Evolutionary conservation across 2,888 invertebrate genomes (phyloP), one percentile per base, ranked within the genome.

Genomic region (Lingula anatina): DNA sequence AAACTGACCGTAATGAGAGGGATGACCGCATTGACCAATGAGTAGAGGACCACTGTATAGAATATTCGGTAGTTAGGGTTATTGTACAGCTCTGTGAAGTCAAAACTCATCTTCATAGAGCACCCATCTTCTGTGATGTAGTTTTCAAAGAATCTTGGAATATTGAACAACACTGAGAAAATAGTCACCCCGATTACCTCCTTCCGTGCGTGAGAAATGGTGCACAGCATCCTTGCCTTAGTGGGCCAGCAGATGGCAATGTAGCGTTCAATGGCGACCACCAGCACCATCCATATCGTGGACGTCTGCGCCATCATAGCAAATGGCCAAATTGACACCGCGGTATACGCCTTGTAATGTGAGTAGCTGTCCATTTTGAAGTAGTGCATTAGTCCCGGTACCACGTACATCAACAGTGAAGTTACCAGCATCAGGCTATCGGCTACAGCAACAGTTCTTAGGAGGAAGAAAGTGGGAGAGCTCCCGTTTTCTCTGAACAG

Each of bases 231-330:
- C 20, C 62, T 55, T 1, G 69, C 64, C 42, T 55, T 61, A 50
- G 71, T 68, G 18, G 73, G 73, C 44, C 68, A 65, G 50, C 73
- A 73, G 35, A 73, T 71, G 27, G 69, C 63, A 21, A 70, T 66
- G 53, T 68, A 73, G 2, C 73, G 60, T 51, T 73, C 71, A 25
- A 70, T 62, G 2, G 70, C 65, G 20, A 72, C 71, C 2, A 68
- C 63, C 27, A 72, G 65, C 0, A 71, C 72, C 15, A 69, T 58
- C 68, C 70, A 71, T 2, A 73, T 68, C 44, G 70, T 72, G 44
- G 63, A 59, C 47, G 68, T 62, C 50, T 73, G 73, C 21, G 68
- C 56, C 1, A 67, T 61, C 66, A 70, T 71, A 3, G 68, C 65
- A 25, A 66, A 53, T 47, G 61, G 69, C 41, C 65, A 65, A 24